These are phyloP conservation scores for Macrostomum lignano DNA, from an alignment of 1,140 invertebrate species.

Conservation along the genomic window DNA sequence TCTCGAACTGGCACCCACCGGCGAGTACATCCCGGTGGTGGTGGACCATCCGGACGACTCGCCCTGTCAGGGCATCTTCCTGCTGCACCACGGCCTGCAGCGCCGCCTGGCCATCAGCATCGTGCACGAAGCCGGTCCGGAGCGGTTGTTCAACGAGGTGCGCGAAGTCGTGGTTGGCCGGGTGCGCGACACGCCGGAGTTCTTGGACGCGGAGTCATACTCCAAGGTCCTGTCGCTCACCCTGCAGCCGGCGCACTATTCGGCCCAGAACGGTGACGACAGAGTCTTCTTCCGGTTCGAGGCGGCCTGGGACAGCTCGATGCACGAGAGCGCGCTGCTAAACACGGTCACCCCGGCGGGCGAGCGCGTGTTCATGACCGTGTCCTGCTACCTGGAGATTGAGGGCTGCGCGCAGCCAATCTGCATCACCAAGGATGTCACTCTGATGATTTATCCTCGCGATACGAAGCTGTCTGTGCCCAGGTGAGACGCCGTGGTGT, in stretches of 20 bases:
- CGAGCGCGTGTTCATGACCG: conserved; percentile 87
- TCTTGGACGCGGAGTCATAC: conserved; percentile 43
- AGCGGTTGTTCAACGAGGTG: conserved; percentile 66
- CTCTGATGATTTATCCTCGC: conserved; percentile 49
- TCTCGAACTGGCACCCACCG: conserved; percentile 78
- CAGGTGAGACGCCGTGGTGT: background rate
- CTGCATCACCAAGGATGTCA: conserved; percentile 88
- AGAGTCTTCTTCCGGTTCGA: conserved; percentile 78
- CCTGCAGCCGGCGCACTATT: conserved; percentile 74
- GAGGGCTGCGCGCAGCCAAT: conserved; percentile 29
- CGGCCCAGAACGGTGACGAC: conserved; percentile 65
- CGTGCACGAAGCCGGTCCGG: conserved; percentile 51
- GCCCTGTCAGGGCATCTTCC: conserved; percentile 69
- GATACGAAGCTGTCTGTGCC: conserved; percentile 1
- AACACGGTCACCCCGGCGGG: conserved; percentile 79
- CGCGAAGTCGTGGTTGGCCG: conserved; percentile 66
- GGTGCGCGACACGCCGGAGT: conserved; percentile 67
- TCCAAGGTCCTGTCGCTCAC: conserved; percentile 68
- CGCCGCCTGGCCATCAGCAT: conserved; percentile 67
- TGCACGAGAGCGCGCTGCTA: conserved; percentile 76
- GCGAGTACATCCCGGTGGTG: conserved; percentile 73
- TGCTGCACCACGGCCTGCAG: conserved; percentile 87
- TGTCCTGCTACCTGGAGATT: conserved; percentile 88
- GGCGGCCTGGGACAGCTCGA: conserved; percentile 92
- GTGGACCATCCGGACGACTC: conserved; percentile 85